Evolutionary conservation across 53 echinoderm and acorn worm genomes (phyloP), one percentile per base, ranked within the genome.

Genomic region (Glandiceps talaboti): DNA sequence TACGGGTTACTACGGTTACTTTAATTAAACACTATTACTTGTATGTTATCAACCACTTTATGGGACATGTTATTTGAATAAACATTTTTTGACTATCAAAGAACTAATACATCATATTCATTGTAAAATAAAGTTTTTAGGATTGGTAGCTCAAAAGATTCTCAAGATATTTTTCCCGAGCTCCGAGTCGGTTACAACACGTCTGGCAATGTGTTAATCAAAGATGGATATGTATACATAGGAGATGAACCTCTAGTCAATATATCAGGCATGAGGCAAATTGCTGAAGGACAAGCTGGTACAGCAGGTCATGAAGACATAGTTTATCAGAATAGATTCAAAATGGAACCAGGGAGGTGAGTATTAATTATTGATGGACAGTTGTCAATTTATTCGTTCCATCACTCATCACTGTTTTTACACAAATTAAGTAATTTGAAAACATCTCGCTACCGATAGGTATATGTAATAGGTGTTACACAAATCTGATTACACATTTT

Each of bases 151-250:
- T 12, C 64, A 45, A 45, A 20, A 12, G 64, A 45, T 20, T 45
- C 33, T 26, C 84, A 88, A 76, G 88, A 88, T 74, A 82, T 88
- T 25, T 74, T 88, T 14, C 84, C 84, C 29, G 81, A 84, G 45
- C 84, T 88, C 31, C 29, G 30, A 30, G 84, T 88, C 1, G 81
- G 81, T 1, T 28, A 28, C 64, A 84, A 88, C 74, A 29, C 78
- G 0, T 84, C 84, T 6, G 88, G 84, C 12, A 81, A 84, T 30
- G 85, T 88, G 20, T 28, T 78, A 26, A 82, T 88, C 6, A 30
- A 31, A 32, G 73, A 79, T 75, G 88, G 88, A 1, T 0, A 28
- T 1, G 29, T 85, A 26, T 33, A 45, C 64, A 45, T 45, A 6
- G 64, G 20, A 45, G 64, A 45, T 45, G 20, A 12, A 12, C 64